Conservation (phyloP, 2,888 invertebrate genomes). For the Ernsta delagoae region DNA sequence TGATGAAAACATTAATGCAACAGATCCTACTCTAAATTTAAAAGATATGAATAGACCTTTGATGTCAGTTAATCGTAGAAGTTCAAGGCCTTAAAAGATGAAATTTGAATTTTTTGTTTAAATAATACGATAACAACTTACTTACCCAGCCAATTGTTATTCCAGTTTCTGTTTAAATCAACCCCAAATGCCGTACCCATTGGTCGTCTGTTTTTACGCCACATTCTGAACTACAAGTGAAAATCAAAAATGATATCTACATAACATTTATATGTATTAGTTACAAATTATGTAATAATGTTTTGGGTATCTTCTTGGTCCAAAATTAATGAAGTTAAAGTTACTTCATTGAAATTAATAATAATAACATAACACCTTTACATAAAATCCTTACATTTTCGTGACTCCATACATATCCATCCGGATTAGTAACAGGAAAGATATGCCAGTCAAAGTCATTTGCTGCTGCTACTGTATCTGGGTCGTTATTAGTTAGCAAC, state of each 20-base stretch:
- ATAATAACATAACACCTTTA: too few relatives aligned
- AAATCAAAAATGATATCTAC: slow-evolving; percentile 10
- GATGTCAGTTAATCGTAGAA: too few relatives aligned
- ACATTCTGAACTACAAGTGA: slow-evolving; percentile 84
- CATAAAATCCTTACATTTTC: slow-evolving; percentile 64
- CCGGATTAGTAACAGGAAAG: slow-evolving; percentile 90
- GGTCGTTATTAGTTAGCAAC: slow-evolving; percentile 81
- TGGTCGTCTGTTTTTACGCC: slow-evolving; percentile 87
- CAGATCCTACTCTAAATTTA: too few relatives aligned
- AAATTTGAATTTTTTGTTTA: too few relatives aligned
- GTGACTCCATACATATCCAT: slow-evolving; percentile 90
- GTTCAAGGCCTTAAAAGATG: too few relatives aligned
- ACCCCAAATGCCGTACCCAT: slow-evolving; percentile 84
- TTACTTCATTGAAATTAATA: too few relatives aligned
- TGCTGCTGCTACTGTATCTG: slow-evolving; percentile 72
- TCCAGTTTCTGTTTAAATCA: slow-evolving; percentile 93
- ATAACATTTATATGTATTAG: too few relatives aligned
- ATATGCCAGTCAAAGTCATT: slow-evolving; percentile 89
- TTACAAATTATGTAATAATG: background rate
- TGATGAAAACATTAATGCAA: too few relatives aligned
- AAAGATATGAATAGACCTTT: too few relatives aligned
- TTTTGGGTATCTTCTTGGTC: too few relatives aligned
- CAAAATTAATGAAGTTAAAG: background rate
- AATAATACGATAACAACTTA: background rate
- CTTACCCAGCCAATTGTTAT: slow-evolving; percentile 85